Base-by-base conservation (phyloP, 2,113 vertebrate genomes). In the Drymodes brunneopygia region DNA sequence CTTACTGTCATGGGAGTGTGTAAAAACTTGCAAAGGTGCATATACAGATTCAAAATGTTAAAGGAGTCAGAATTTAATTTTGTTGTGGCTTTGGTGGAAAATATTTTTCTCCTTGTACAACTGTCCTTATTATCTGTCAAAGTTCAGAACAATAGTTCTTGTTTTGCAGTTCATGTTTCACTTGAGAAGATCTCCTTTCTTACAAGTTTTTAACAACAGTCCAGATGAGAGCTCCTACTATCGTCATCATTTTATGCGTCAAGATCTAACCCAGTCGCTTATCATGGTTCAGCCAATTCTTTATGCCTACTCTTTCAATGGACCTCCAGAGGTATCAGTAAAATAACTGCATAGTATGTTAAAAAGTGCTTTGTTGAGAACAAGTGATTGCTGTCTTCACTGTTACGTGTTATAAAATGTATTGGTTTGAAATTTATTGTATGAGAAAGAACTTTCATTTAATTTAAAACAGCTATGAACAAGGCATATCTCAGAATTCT, bases 181-280 rank as follows among this genome's bases (percentile, higher is more conserved):
- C 97, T 98, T 99, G 98, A 98, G 99, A 94, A 98, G 99, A 95
- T 99, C 99, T 65, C 99, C 99, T 35, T 99, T 99, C 97, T 98
- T 99, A 36, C 99, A 99, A 98, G 99, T 99, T 92, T 99, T 99
- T 98, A 99, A 99, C 96, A 99, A 99, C 98, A 99, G 99, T 95
- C 99, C 99, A 0, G 99, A 99, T 81, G 99, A 99, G 97, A 99
- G 99, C 89, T 99, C 99, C 1, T 99, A 99, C 83, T 99, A 99
- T 93, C 98, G 99, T 45, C 99, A 99, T 60, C 98, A 99, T 88
- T 99, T 99, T 86, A 99, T 99, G 99, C 98, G 99, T 29, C 99
- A 99, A 77, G 99, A 99, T 95, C 97, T 99, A 79, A 99, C 99
- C 4, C 99, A 99, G 98, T 99, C 99, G 0, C 98, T 99, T 64